A percentile compares a stretch with the other conserved stretches of the same genome.
phyloP scores from a whole-genome alignment of 30 jellyfish, hydroid and myxozoan species.

The Turritopsis rubra region DNA sequence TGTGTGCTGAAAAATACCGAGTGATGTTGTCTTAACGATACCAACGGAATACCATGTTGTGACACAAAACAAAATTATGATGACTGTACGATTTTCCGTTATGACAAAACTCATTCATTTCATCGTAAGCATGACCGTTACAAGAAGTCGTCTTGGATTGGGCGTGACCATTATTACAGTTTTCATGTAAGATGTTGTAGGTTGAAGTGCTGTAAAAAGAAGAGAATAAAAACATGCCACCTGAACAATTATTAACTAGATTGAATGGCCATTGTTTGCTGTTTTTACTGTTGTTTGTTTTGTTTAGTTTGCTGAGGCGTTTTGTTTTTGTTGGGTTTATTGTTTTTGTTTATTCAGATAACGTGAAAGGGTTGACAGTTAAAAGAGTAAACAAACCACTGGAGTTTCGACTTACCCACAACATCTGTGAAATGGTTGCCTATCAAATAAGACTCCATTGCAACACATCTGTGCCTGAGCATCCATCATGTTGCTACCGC shows the following conservation, averaged over 20 bases:
- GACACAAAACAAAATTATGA: neutral
- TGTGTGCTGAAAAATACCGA: too few relatives aligned
- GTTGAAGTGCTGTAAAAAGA: neutral
- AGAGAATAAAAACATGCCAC: too few relatives aligned
- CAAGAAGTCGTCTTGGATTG: neutral
- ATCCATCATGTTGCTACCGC: neutral
- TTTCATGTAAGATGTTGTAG: neutral
- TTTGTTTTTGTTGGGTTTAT: too few relatives aligned
- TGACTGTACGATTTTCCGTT: neutral
- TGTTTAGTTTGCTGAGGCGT: neutral
- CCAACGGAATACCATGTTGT: neutral
- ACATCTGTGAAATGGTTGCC: neutral
- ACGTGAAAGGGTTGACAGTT: too few relatives aligned
- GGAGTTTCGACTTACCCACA: neutral
- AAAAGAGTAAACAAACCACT: neutral
- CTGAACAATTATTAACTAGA: too few relatives aligned
- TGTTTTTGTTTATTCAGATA: too few relatives aligned
- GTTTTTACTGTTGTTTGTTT: neutral
- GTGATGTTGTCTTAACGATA: neutral
- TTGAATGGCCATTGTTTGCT: neutral
- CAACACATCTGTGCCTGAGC: neutral
- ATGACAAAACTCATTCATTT: neutral
- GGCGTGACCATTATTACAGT: neutral
- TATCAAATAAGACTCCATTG: neutral
- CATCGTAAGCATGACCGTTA: neutral